Conservation (phyloP, 1,140 invertebrate species). For the Elymnias hypermnestra region DNA sequence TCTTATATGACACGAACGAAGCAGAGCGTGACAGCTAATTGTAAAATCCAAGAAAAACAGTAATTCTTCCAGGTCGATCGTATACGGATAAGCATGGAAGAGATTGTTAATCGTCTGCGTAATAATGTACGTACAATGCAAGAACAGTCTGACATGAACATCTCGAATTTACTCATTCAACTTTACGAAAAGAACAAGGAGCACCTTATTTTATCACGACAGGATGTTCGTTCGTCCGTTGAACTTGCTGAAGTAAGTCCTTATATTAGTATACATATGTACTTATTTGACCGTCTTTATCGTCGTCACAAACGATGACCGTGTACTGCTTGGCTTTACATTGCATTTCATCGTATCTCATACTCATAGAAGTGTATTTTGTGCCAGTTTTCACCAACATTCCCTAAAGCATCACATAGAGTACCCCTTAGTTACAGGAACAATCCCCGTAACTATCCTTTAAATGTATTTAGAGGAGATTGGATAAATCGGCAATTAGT, state of each 20-base stretch:
- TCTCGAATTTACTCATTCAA: conserved; percentile 30
- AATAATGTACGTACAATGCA: conserved; percentile 31
- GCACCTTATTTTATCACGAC: conserved; percentile 29
- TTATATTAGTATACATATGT: too few relatives aligned
- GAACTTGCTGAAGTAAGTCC: conserved; percentile 40
- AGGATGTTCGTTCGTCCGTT: conserved; percentile 20
- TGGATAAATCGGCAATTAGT: too few relatives aligned
- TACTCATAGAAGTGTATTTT: too few relatives aligned
- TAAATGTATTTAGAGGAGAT: too few relatives aligned
- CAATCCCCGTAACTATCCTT: too few relatives aligned
- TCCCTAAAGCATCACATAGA: too few relatives aligned
- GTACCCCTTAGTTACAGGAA: too few relatives aligned
- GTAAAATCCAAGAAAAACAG: neutral
- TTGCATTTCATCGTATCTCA: too few relatives aligned
- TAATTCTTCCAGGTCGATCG: conserved; percentile 29
- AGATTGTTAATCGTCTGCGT: conserved; percentile 26
- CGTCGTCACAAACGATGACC: neutral
- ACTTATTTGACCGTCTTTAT: neutral
- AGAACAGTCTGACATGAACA: conserved; percentile 17
- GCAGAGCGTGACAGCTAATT: too few relatives aligned
- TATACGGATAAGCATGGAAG: conserved; percentile 42
- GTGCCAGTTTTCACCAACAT: too few relatives aligned
- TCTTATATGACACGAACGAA: too few relatives aligned
- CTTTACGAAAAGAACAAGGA: conserved; percentile 56
- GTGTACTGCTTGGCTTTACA: too few relatives aligned